Evolutionary conservation across 2,797 vertebrate genomes (phyloP).

Genomic region (Iguana delicatissima): DNA sequence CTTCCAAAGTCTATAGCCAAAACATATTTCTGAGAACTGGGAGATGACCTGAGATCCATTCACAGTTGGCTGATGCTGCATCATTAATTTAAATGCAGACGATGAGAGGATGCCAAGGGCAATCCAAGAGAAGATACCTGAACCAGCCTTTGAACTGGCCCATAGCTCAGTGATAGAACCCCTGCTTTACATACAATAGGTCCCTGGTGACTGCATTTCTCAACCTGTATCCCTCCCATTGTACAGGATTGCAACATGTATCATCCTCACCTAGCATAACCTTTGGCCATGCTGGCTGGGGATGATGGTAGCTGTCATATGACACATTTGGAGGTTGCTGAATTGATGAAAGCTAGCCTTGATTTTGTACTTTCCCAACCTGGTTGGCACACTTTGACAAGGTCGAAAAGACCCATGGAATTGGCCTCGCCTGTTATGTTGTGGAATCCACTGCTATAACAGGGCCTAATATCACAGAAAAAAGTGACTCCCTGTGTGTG

Average conservation of each 20-base stretch:
- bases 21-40: background rate
- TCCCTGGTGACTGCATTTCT: background rate
- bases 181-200: background rate
- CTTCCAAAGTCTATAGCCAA: background rate
- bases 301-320: background rate
- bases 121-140: background rate
- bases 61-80: background rate
- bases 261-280: background rate
- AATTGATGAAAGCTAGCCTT: background rate
- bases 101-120: background rate
- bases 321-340: background rate
- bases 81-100: background rate
- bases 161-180: background rate
- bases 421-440: no score
- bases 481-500: background rate
- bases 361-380: background rate
- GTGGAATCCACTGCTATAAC: background rate
- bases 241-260: background rate
- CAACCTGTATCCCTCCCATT: background rate
- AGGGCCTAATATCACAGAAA: background rate
- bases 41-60: background rate
- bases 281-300: background rate
- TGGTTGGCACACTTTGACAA: background rate
- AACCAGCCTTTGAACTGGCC: background rate
- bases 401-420: background rate